Conservation (phyloP, 2,113 vertebrate species). For the Rhinolophus ferrumequinum region DNA sequence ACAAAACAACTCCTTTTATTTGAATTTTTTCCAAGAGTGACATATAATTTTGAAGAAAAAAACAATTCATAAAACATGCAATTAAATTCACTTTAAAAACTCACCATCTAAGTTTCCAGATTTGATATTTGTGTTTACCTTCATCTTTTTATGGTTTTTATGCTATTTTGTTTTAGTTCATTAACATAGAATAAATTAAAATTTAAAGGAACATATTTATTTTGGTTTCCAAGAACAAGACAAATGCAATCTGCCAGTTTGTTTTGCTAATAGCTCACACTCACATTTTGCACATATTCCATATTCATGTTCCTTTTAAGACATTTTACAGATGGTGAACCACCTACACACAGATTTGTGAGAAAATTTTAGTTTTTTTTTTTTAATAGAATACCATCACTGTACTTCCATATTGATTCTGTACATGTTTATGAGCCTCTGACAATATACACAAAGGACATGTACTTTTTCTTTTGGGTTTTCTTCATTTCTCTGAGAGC, state of each 20-base stretch:
- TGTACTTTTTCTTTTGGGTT: constrained; percentile 24
- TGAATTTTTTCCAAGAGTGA: not conserved
- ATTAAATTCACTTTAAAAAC: constrained; percentile 56
- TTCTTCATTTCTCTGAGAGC: constrained; percentile 42
- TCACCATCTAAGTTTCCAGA: not conserved
- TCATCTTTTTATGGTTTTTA: constrained; percentile 41
- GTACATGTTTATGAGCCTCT: constrained; percentile 60
- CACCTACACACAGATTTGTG: not conserved
- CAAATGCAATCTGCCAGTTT: constrained; percentile 79
- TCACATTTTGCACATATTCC: constrained; percentile 62
- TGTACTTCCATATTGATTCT: not conserved
- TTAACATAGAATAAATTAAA: constrained; percentile 77
- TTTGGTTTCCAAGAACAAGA: constrained; percentile 73
- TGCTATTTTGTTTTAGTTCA: constrained; percentile 69
- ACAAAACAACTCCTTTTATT: constrained; percentile 34
- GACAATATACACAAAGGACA: not conserved
- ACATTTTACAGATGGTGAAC: constrained; percentile 78
- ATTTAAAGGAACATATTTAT: constrained; percentile 80
- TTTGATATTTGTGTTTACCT: constrained; percentile 56
- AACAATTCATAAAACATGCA: constrained; percentile 22
- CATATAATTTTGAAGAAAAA: not conserved
- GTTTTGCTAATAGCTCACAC: constrained; percentile 78
- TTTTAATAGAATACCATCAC: not conserved
- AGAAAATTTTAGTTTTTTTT: constrained; percentile 27
- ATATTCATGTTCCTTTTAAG: constrained; percentile 78